phyloP scores from a whole-genome alignment of 2,797 vertebrate genomes.

The Harpagifer antarcticus region DNA sequence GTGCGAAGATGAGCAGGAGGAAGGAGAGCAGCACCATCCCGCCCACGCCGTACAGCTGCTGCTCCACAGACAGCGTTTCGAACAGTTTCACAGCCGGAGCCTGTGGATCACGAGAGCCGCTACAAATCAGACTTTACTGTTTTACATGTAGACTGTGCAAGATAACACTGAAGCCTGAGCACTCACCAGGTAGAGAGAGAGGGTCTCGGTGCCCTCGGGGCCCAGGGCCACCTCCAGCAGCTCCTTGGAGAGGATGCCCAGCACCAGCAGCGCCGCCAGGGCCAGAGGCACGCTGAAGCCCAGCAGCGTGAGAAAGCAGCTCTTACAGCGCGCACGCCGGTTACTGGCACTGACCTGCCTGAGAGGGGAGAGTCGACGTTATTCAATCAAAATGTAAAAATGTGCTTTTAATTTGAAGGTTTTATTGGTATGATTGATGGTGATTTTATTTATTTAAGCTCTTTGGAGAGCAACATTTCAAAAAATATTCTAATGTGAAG shows the following conservation, averaged over 20 bases:
- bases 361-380: constrained; percentile 13
- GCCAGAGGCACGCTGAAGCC: constrained; percentile 86
- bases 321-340: constrained; percentile 82
- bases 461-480: too few species aligned
- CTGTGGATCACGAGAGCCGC: constrained; percentile 60
- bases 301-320: constrained; percentile 83
- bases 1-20: constrained; percentile 85
- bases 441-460: too few species aligned
- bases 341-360: constrained; percentile 81
- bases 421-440: background rate
- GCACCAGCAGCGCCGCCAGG: constrained; percentile 79
- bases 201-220: constrained; percentile 69
- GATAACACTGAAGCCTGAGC: background rate
- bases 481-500: too few species aligned
- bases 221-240: constrained; percentile 81
- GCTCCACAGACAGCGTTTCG: constrained; percentile 78
- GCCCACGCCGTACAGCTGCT: constrained; percentile 80
- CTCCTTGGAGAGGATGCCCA: constrained; percentile 81
- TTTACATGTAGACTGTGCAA: background rate
- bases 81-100: constrained; percentile 75
- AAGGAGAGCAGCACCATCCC: constrained; percentile 84
- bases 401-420: too few species aligned
- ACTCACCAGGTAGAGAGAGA: constrained; percentile 86
- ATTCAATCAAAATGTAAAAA: too few species aligned
- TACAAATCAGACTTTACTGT: background rate